Evolutionary conservation across 2,797 vertebrate genomes (phyloP), one percentile per base, ranked within the genome.

Genomic region (Mallotus villosus): DNA sequence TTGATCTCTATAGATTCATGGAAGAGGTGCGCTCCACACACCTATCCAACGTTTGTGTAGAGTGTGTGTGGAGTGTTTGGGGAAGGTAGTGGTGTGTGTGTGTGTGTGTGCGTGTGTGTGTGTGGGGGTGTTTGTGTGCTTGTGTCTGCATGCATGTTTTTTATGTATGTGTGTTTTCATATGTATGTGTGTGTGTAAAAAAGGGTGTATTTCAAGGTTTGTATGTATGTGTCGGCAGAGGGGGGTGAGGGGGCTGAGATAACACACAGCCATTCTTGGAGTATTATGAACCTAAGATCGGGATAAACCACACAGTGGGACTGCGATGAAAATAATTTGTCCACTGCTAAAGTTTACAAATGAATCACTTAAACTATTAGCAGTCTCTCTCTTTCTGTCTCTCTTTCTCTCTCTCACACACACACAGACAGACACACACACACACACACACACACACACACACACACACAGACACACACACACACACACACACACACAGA

Each of bases 381-480:
- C 41, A 14, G 9, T 12, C 41, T 46, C 41, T 46, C 41, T 14
- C 76, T 75, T n/a, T n/a, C n/a, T n/a, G n/a, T n/a, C n/a, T n/a
- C n/a, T n/a, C n/a, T n/a, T n/a, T n/a, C n/a, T n/a, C n/a, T n/a
- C n/a, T n/a, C n/a, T n/a, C n/a, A n/a, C n/a, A n/a, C 78, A n/a
- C 27, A 11, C n/a, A 22, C 34, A 29, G 16, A 25, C n/a, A 29
- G 14, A 19, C 72, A 70, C 49, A 41, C 32, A 14, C 34, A 60
- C 53, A 60, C 25, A 60, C 61, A 55, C 25, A 60, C 59, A 64
- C n/a, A n/a, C n/a, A n/a, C n/a, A n/a, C n/a, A n/a, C n/a, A n/a
- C n/a, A n/a, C n/a, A n/a, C n/a, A n/a, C n/a, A n/a, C n/a, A n/a
- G n/a, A n/a, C n/a, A n/a, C n/a, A n/a, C n/a, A n/a, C n/a, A n/a